Evolutionary conservation across 2,113 vertebrate species (phyloP), one percentile per base, ranked within the genome.

Genomic region (Cyanoderma ruficeps): DNA sequence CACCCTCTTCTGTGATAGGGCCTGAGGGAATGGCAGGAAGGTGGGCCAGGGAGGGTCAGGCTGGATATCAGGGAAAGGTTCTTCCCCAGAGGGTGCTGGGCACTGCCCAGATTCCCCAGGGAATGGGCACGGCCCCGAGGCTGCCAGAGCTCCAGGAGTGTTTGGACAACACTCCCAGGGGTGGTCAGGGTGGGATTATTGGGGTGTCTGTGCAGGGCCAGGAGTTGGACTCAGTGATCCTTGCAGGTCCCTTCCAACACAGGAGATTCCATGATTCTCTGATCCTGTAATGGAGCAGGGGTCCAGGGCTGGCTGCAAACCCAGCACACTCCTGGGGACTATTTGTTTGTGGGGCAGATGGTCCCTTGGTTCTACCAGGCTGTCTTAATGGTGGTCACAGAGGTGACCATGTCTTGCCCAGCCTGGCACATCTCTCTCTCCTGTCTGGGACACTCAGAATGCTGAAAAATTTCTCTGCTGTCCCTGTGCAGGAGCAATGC

Each of bases 91-190:
- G 52, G 2, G 7, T 60, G 60, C 27, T 12, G 5, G 2, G 78
- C 61, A n/a, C 60, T 67, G 69, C 11, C 24, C 33, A 59, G 53
- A 52, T 44, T 81, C 23, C 46, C 52, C 87, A 60, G 60, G 60
- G 59, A 74, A 72, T 39, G 68, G 33, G 2, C 60, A 67, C 1
- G n/a, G n/a, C n/a, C 10, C 44, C 1, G 1, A 46, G 52, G 44
- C 68, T 81, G 44, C 28, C 68, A 67, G 27, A 67, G 60, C 60
- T 44, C 60, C 16, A n/a, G 61, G 20, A 21, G 46, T 0, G 0
- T 18, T 67, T n/a, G 28, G n/a, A 25, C 20, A 60, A 0, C 0
- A 0, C 33, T 39, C 2, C 1, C 23, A 89, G 50, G 22, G n/a
- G 39, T 60, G 74, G 5, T 1, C 60, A 68, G 20, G n/a, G 9